Evolutionary conservation across 2,888 invertebrate species (phyloP).

Genomic region (Drosophila eohydei): DNA sequence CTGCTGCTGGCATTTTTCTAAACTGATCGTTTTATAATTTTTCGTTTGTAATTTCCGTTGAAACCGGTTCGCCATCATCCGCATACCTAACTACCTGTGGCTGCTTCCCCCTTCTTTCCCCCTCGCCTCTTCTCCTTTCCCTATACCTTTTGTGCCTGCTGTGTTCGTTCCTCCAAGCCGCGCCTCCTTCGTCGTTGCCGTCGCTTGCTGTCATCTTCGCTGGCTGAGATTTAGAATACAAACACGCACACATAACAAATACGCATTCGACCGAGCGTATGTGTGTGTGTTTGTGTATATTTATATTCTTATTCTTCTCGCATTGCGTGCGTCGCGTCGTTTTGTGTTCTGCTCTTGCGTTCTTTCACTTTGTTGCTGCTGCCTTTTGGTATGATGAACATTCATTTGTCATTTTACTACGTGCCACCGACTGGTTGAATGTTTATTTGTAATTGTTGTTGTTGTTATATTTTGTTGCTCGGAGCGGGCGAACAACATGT

Average conservation of each 20-base stretch:
- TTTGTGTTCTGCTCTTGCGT: constrained; percentile 49
- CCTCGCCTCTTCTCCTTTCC: constrained; percentile 7
- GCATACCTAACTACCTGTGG: constrained; percentile 80
- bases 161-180: constrained; percentile 46
- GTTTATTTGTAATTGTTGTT: constrained; percentile 69
- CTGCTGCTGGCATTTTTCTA: constrained; percentile 73
- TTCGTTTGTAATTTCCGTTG: constrained; percentile 85
- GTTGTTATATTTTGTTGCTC: constrained; percentile 36
- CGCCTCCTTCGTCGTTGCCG: constrained; percentile 44
- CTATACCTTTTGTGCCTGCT: constrained; percentile 30
- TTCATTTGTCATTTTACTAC: constrained; percentile 80
- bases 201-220: constrained; percentile 40
- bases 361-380: constrained; percentile 46
- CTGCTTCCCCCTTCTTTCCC: constrained; percentile 37
- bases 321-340: constrained; percentile 61
- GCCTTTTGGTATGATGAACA: constrained; percentile 67
- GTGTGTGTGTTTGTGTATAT: constrained; percentile 25
- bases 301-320: constrained; percentile 65
- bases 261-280: constrained; percentile 3
- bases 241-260: constrained; percentile 2
- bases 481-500: constrained; percentile 63
- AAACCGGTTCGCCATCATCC: constrained; percentile 84
- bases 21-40: constrained; percentile 82
- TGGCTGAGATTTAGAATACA: constrained; percentile 69
- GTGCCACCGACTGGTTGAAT: constrained; percentile 77